A percentile compares a stretch with the other conserved stretches of the same genome.
Evolutionary conservation across 2,113 vertebrate species (phyloP).

Genomic region (Phalacrocorax brasilianus): DNA sequence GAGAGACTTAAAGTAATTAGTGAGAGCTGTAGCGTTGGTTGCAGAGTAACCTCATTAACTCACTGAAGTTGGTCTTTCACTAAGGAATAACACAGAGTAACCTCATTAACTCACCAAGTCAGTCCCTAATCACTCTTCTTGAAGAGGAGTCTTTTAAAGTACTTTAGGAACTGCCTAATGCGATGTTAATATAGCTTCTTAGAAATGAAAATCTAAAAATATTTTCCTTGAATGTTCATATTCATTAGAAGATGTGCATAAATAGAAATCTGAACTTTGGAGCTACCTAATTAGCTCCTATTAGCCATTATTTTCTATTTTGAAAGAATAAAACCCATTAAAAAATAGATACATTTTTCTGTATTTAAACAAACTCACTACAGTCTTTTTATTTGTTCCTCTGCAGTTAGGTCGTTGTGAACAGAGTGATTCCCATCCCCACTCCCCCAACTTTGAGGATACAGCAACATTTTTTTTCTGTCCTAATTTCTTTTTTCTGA

Average conservation of each 20-base stretch:
- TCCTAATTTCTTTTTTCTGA: neutral
- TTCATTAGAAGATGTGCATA: neutral
- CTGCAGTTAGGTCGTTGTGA: neutral
- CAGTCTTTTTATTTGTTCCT: neutral
- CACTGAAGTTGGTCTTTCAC: neutral
- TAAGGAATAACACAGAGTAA: neutral
- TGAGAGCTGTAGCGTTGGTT: neutral
- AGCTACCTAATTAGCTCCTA: neutral
- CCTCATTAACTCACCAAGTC: conserved; percentile 7
- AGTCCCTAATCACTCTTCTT: neutral
- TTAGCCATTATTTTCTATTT: neutral
- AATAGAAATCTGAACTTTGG: neutral
- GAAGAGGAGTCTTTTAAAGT: neutral
- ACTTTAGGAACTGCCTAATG: neutral
- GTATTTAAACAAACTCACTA: neutral
- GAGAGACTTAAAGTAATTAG: neutral
- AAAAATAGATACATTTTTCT: neutral
- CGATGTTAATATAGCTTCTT: neutral
- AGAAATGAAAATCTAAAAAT: neutral
- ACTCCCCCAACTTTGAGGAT: neutral
- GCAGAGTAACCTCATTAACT: neutral
- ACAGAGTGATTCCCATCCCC: accelerated
- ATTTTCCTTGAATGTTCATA: neutral
- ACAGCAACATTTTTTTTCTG: neutral
- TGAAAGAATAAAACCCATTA: neutral